phyloP scores from a whole-genome alignment of 2,797 vertebrate genomes.

The Rousettus madagascariensis region DNA sequence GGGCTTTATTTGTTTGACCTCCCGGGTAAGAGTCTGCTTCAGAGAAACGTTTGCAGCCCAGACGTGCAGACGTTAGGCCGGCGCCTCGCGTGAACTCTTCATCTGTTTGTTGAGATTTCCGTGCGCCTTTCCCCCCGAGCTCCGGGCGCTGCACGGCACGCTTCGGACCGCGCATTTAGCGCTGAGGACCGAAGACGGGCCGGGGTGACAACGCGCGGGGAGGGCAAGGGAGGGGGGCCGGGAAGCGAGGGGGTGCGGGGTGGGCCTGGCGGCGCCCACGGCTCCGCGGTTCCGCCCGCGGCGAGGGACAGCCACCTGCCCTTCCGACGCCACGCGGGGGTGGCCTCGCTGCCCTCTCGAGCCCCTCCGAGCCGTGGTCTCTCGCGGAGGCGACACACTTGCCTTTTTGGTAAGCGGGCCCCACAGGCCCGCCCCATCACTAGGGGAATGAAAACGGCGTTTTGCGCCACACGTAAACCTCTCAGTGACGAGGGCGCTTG shows the following conservation, averaged over 20 bases:
- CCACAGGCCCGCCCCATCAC: not conserved
- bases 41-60: slow-evolving; percentile 21
- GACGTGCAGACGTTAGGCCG: slow-evolving; percentile 15
- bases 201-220: rapidly evolving
- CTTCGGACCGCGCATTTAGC: not conserved
- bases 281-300: not conserved
- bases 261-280: too few species aligned
- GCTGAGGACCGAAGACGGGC: not conserved
- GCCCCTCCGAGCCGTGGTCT: not conserved
- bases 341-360: not conserved
- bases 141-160: not conserved
- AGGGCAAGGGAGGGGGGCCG: not conserved
- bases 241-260: not conserved
- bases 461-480: slow-evolving; percentile 33
- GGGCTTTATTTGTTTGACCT: not conserved
- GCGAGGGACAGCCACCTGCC: not conserved
- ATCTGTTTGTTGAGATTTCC: slow-evolving; percentile 56
- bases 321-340: not conserved
- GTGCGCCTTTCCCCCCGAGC: not conserved
- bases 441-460: not conserved
- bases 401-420: not conserved
- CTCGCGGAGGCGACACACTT: not conserved
- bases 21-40: not conserved
- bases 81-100: slow-evolving; percentile 44
- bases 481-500: slow-evolving; percentile 32